A percentile compares a stretch with the other conserved stretches of the same genome.
phyloP scores from a whole-genome alignment of 2,113 vertebrate genomes.

The Thalassarche chlororhynchos region DNA sequence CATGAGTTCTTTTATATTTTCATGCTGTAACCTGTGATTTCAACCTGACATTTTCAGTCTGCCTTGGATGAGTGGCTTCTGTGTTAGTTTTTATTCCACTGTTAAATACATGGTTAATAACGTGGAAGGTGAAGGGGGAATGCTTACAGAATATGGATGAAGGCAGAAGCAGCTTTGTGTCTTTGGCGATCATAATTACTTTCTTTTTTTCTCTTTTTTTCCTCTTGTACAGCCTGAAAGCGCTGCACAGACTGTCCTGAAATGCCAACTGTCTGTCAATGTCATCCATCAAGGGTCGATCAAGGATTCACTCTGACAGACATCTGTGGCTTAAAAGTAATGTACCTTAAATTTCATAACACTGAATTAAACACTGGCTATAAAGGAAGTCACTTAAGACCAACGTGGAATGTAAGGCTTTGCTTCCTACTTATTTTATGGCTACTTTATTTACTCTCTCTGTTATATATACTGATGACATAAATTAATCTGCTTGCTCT shows the following conservation, averaged over 20 bases:
- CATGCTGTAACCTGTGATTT: not conserved
- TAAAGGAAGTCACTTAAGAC: not conserved
- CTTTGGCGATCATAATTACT: not conserved
- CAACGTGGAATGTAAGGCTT: not conserved
- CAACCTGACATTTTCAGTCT: slow-evolving; percentile 2
- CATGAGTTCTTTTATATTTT: not conserved
- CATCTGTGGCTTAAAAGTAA: not conserved
- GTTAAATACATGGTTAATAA: not conserved
- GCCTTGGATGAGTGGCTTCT: not conserved
- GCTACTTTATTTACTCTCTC: not conserved
- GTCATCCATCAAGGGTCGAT: not conserved
- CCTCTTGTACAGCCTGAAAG: not conserved
- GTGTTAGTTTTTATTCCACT: not conserved
- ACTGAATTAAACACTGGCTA: not conserved
- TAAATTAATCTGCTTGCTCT: not conserved
- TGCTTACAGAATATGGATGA: not conserved
- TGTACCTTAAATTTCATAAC: not conserved
- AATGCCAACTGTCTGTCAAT: slow-evolving; percentile 14
- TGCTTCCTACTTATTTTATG: not conserved
- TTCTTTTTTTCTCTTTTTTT: not conserved
- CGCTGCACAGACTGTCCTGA: not conserved
- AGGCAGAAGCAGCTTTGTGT: not conserved
- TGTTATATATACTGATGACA: not conserved
- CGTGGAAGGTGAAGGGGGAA: not conserved
- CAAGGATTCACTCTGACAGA: not conserved